Evolutionary conservation across 2,113 vertebrate genomes (phyloP), one percentile per base, ranked within the genome.

Genomic region (Bos indicus): DNA sequence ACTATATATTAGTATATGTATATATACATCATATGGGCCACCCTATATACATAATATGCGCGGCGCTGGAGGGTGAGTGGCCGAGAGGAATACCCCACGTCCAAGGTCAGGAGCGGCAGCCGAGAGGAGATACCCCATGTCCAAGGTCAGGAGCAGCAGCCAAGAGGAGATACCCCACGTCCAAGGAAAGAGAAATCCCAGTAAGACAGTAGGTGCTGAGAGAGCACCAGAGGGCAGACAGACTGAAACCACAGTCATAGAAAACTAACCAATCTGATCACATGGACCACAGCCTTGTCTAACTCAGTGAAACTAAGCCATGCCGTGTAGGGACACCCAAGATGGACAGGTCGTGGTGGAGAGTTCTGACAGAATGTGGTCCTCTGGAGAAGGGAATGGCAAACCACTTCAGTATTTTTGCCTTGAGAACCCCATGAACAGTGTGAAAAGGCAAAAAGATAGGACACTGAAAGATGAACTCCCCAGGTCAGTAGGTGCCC

Each of bases 341-440:
- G 64, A 67, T 0, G 8, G 17, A 2, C 0, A 1, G n/a, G 64
- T 19, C 64, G 5, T 10, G 64, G 64, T 67, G 64, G 33, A 36
- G 33, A 67, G 64, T 4, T 17, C 62, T 36, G 33, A 67, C 64
- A 67, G 17, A 67, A 67, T 19, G 33, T n/a, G 64, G 64, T n/a
- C 64, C 64, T 21, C 64, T 67, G 64, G 64, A 67, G 64, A 67
- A 36, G 64, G 8, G 64, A 67, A 67, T 67, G 33, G 33, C 64
- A 67, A 36, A 5, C 62, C 64, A 67, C 64, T 36, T 36, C 17
- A 36, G 33, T 36, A 36, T 36, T 67, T 17, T 67, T 67, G 33
- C 17, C 64, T 67, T 67, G 8, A 67, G 33, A 67, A 19, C 62
- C 62, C 62, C 62, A 67, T 67, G 62, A 67, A 36, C 33, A 67